Percentiles rank a stretch among this genome's conserved stretches.
phyloP scores from a whole-genome alignment of 2,888 invertebrate genomes.

The Lepidonotus clava region DNA sequence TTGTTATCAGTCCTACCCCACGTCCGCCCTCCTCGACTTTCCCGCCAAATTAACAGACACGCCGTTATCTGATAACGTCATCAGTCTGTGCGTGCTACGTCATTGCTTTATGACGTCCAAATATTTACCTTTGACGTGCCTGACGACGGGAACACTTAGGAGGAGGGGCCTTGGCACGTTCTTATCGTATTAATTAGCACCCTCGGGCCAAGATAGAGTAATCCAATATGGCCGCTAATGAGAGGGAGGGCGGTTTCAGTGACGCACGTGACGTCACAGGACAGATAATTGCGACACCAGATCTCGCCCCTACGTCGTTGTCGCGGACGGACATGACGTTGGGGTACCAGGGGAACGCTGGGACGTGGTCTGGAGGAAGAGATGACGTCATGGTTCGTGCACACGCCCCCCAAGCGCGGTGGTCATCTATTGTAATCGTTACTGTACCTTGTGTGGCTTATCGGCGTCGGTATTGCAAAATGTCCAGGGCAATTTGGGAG shows the following conservation, averaged over 20 bases:
- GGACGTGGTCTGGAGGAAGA: background rate
- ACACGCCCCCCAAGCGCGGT: background rate
- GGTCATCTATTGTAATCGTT: too few relatives aligned
- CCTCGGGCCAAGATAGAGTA: background rate
- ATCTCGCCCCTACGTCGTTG: background rate
- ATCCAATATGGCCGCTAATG: constrained; percentile 26
- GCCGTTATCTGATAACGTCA: constrained; percentile 44
- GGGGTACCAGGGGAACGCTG: background rate
- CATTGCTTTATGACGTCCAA: constrained; percentile 44
- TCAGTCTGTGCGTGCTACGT: constrained; percentile 20
- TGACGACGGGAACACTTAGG: background rate
- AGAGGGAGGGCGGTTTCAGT: background rate
- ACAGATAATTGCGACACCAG: constrained; percentile 18
- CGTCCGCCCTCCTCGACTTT: background rate
- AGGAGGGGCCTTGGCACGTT: background rate
- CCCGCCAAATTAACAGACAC: background rate
- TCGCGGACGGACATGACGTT: background rate
- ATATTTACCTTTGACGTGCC: background rate
- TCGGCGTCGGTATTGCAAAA: too few relatives aligned
- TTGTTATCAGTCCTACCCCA: constrained; percentile 20
- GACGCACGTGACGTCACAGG: constrained; percentile 27
- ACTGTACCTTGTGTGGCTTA: too few relatives aligned
- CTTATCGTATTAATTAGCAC: constrained; percentile 51
- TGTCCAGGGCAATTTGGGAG: too few relatives aligned
- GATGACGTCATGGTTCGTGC: constrained; percentile 10